Evolutionary conservation across 2,113 vertebrate species (phyloP), one percentile per base, ranked within the genome.

Genomic region (Seriola quinqueradiata): DNA sequence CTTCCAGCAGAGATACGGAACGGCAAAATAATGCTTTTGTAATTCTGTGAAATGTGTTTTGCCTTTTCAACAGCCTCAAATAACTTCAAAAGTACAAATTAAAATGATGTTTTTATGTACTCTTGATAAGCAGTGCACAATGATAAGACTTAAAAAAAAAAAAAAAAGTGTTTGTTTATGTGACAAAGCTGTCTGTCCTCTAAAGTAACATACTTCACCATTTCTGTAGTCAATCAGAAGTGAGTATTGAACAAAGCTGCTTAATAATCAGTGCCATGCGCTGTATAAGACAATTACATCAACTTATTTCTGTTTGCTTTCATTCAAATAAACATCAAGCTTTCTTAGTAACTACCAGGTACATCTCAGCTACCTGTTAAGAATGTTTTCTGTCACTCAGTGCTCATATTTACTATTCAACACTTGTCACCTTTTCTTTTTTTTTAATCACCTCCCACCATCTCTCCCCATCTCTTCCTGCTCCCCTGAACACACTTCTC

Each of bases 321-420:
- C 23, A 14, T 66, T 66, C 14, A 66, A 58, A 48, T 63, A 11
- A 32, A 50, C 19, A 46, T 16, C 55, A 57, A 40, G 28, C n/a
- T 66, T 59, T 23, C 6, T 6, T 4, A 32, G 38, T 38, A 75
- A 48, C 38, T 36, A 9, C 14, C 46, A 69, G 34, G 32, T 12
- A 6, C 52, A 50, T 19, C 52, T 52, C 44, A 23, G 21, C 46
- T 13, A 21, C 14, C 23, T 55, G 25, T 70, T 68, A 4, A 10
- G 16, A 55, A 55, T 55, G 19, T 69, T 44, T 36, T 48, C 44
- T 61, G 32, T 70, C 52, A 52, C 50, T 76, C 59, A 17, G 63
- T 46, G 55, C 38, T 72, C 74, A 40, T 79, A 23, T 63, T 55
- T 78, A 64, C 34, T 70, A 40, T 40, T 42, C 14, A 67, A 21